phyloP scores from a whole-genome alignment of 2,113 vertebrate species.

The Onychostruthus taczanowskii region DNA sequence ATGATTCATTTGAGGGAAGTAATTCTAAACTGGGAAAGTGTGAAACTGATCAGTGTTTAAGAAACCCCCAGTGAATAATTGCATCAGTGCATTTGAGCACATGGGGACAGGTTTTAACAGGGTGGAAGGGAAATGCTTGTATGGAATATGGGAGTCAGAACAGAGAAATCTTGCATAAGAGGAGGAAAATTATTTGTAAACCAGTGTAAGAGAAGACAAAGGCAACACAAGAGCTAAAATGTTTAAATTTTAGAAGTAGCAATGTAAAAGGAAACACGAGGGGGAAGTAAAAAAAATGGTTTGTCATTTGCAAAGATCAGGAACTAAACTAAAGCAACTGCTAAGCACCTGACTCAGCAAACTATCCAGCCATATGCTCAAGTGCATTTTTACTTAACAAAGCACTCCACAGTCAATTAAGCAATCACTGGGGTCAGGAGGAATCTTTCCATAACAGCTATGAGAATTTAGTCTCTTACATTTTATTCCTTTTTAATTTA shows the following conservation, averaged over 20 bases:
- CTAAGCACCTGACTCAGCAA: constrained; percentile 1
- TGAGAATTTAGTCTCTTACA: not conserved
- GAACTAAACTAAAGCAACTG: not conserved
- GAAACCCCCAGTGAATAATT: not conserved
- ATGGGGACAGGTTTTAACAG: not conserved
- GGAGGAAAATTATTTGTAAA: not conserved
- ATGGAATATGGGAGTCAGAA: not conserved
- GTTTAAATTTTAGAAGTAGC: not conserved
- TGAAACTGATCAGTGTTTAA: not conserved
- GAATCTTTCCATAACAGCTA: not conserved
- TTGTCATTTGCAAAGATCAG: not conserved
- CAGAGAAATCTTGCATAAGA: not conserved
- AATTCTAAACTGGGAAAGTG: not conserved
- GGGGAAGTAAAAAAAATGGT: not conserved
- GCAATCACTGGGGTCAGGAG: not conserved
- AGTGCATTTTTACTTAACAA: constrained; percentile 25
- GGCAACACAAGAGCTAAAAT: not conserved
- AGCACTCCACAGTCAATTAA: constrained; percentile 35
- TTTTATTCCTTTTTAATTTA: not conserved
- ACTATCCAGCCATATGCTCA: not conserved
- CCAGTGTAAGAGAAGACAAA: not conserved
- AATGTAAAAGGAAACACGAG: not conserved
- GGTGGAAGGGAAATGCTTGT: not conserved
- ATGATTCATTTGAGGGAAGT: not conserved
- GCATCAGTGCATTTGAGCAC: not conserved